Conservation (phyloP, 92 coral and sea anemone genomes). For the Metridium senile region DNA sequence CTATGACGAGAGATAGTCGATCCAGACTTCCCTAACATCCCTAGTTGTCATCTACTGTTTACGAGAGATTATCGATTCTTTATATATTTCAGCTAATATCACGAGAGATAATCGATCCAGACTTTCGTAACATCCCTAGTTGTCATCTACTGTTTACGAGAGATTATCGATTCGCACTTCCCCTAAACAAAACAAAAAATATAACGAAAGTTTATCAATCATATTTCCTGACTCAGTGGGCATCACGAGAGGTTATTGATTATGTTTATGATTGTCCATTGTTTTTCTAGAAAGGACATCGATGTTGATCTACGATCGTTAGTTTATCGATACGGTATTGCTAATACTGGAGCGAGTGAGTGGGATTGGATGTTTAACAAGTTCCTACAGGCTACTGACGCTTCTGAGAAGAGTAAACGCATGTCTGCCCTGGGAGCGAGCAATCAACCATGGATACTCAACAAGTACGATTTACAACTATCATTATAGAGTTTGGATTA, state of each 20-base stretch:
- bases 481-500: too few species aligned
- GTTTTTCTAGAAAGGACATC: conserved; percentile 30
- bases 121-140: not conserved
- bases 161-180: not conserved
- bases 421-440: conserved; percentile 80
- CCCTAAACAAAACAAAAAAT: too few species aligned
- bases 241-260: too few species aligned
- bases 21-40: not conserved
- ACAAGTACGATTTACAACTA: conserved; percentile 71
- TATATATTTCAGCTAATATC: not conserved
- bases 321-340: conserved; percentile 84
- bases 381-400: conserved; percentile 72
- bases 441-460: conserved; percentile 81
- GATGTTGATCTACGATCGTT: conserved; percentile 78
- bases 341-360: conserved; percentile 76
- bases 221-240: too few species aligned
- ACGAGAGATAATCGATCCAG: conserved; percentile 1
- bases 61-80: not conserved
- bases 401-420: conserved; percentile 75
- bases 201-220: too few species aligned
- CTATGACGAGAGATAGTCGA: too few species aligned
- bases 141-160: not conserved
- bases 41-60: too few species aligned
- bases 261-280: too few species aligned
- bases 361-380: conserved; percentile 81